Evolutionary conservation across 1,140 invertebrate genomes (phyloP), one percentile per base, ranked within the genome.

Genomic region (Maconellicoccus hirsutus): DNA sequence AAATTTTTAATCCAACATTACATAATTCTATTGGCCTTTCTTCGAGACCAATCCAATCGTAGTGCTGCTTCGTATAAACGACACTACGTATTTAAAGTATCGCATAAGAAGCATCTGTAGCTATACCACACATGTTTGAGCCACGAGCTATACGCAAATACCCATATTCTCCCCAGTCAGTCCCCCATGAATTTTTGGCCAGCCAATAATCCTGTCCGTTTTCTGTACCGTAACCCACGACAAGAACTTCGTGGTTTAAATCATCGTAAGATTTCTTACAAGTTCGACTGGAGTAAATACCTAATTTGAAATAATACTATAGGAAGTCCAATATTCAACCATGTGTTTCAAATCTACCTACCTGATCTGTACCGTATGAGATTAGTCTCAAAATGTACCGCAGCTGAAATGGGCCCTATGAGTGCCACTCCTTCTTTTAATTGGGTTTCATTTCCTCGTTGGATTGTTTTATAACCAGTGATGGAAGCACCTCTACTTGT

Each of bases 281-380:
- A 33, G 29, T 33, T 6, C 29, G 3, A 3, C 29, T 33, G 29
- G 12, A 33, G 12, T 12, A 33, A 33, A 33, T 33, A 33, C 4
- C 29, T 33, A 33, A 6, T 12, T 6, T 33, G 4, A 33, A 3
- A 33, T 33, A 33, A 33, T 33, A 3, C 29, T 33, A 33, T 12
- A 33, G n/a, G n/a, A 33, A 33, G 4, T 33, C 29, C 29, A 33
- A n/a, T n/a, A n/a, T n/a, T n/a, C n/a, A 33, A 33, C 12, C 29
- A 33, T n/a, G n/a, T n/a, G n/a, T n/a, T n/a, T n/a, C n/a, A 33
- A 12, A 33, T 33, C 29, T 3, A 3, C 27, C 91, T 82, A 73
- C 91, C 91, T 74, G 83, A 80, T 1, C 82, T 83, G 77, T 96
- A 96, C 70, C 90, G 87, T 82, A 98, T 91, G 3, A 86, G 82